These are phyloP conservation scores for Rhimphoctona megacephalus DNA, from an alignment of 2,888 invertebrate species.

Conservation along the genomic window DNA sequence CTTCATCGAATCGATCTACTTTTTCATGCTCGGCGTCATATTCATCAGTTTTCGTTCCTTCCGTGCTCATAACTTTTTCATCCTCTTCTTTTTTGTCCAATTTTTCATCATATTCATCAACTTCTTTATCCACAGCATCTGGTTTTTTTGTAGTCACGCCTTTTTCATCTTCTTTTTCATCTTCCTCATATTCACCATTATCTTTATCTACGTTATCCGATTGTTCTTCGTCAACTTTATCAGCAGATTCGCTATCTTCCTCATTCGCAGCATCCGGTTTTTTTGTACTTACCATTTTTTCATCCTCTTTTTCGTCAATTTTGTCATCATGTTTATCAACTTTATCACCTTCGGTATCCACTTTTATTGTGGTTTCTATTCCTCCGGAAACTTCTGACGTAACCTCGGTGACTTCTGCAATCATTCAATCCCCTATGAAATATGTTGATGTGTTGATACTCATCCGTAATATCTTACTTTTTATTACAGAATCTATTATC, in stretches of 20 bases:
- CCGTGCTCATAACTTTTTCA: not conserved
- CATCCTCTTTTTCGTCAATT: constrained; percentile 5
- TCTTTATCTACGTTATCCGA: too few relatives aligned
- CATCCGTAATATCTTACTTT: not conserved
- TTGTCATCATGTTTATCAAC: not conserved
- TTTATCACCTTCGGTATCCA: not conserved
- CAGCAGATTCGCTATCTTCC: constrained; percentile 1
- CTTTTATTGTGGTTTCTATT: not conserved
- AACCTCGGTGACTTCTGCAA: not conserved
- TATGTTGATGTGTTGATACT: not conserved
- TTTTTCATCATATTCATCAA: constrained; percentile 9
- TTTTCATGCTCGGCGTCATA: too few relatives aligned
- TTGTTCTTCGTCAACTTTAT: constrained; percentile 15
- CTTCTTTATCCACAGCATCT: not conserved
- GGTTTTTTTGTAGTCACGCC: not conserved
- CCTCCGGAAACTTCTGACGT: not conserved
- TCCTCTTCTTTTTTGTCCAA: not conserved
- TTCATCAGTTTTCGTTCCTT: too few relatives aligned
- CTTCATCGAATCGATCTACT: too few relatives aligned
- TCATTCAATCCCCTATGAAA: not conserved
- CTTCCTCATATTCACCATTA: not conserved
- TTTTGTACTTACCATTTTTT: not conserved
- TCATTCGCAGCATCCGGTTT: not conserved
- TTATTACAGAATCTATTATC: not conserved
- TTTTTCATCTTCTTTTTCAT: not conserved